phyloP scores from a whole-genome alignment of 2,113 vertebrate species.

The Triplophysa tibetana region DNA sequence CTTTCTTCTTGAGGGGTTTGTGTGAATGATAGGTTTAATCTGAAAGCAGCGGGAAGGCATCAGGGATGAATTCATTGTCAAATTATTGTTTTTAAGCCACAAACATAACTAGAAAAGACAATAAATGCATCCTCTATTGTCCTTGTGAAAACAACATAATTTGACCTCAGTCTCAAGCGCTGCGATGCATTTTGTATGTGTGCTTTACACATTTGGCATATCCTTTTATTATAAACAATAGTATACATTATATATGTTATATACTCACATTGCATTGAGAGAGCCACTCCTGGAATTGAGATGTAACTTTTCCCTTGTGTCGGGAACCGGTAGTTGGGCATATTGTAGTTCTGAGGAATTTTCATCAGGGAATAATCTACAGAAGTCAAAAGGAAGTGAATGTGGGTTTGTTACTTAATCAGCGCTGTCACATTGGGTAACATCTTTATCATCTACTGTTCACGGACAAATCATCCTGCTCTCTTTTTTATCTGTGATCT shows the following conservation, averaged over 20 bases:
- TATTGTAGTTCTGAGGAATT: conserved; percentile 72
- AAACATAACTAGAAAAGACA: conserved; percentile 8
- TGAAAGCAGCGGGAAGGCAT: conserved; percentile 31
- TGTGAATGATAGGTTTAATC: conserved; percentile 14
- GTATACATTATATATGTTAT: not conserved
- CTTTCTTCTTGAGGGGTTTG: not conserved
- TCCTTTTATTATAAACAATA: not conserved
- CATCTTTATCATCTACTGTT: not conserved
- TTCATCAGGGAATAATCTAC: conserved; percentile 87
- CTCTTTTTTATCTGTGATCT: not conserved
- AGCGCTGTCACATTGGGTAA: not conserved
- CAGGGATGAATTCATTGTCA: conserved; percentile 25
- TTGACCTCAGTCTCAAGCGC: not conserved
- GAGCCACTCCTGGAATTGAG: conserved; percentile 87
- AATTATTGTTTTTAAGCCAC: not conserved
- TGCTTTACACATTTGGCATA: not conserved
- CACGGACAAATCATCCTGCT: not conserved
- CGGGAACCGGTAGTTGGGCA: conserved; percentile 87
- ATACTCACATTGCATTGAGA: conserved; percentile 80
- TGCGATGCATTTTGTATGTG: not conserved
- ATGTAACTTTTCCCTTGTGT: conserved; percentile 85
- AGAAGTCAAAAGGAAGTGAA: conserved; percentile 39
- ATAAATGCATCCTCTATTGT: not conserved
- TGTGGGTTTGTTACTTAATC: not conserved
- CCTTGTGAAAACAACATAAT: not conserved